Base-by-base conservation (phyloP, 2,888 invertebrate species). In the Meghimatium bilineatum region DNA sequence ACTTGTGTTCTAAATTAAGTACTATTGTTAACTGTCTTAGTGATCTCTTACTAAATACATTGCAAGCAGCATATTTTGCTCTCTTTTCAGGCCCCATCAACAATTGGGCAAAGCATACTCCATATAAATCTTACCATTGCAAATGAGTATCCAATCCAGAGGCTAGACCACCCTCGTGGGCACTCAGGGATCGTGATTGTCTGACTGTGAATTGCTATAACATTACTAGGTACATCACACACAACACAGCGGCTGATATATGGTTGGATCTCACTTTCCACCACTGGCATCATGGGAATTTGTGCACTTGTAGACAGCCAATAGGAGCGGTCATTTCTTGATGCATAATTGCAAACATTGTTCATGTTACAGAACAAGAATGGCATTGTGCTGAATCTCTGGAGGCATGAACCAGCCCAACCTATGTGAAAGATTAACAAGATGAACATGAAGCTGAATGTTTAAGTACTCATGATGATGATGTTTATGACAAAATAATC, bases 131-230 rank as follows among this genome's bases (percentile, higher is more conserved):
- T 29, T 34, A 74, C 52, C 74, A 52, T 74, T 74, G 74, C 74
- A 74, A 99, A 99, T 94, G 98, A 98, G 95, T 97, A 99, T 81
- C 99, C 99, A 86, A 95, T 96, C 99, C 99, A 99, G 87, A 99
- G 94, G 91, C 97, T 96, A 78, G 96, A 96, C 99, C 99, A 99
- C 72, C 97, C 97, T 72, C 88, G 84, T 0, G 99, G 99, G 94
- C 99, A 99, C 34, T 95, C 94, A 0, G 99, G 99, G 66, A 94
- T 92, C 71, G 95, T 94, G 94, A 96, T 96, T 63, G 96, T 96
- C 94, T 99, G 99, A 93, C 99, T 99, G 94, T 99, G 99, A 60
- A 99, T 95, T 17, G 99, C 98, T 26, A 91, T 89, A 23, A 92
- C 89, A 80, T 91, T 91, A 34, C 98, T 97, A 0, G 97, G 96